phyloP scores from a whole-genome alignment of 2,888 invertebrate genomes.

The Chorisops tibialis region DNA sequence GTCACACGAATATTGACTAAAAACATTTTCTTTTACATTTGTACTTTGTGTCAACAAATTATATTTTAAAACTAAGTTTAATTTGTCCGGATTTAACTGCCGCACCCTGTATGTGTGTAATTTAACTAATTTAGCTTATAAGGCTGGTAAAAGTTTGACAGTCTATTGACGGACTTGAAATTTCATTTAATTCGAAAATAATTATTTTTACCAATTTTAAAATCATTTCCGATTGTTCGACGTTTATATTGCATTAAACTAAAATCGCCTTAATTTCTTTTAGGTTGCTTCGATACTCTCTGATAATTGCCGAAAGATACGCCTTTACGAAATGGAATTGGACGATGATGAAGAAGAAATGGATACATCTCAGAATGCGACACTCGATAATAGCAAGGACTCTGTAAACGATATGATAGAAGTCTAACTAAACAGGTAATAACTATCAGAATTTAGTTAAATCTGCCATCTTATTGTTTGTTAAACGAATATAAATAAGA shows the following conservation, averaged over 20 bases:
- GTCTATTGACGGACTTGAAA: neutral
- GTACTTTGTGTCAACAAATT: no score
- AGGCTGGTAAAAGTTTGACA: neutral
- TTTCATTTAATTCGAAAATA: neutral
- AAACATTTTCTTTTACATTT: no score
- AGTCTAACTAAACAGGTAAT: neutral
- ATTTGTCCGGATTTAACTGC: no score
- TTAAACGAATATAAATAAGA: neutral
- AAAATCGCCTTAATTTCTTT: neutral
- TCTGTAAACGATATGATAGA: constrained; percentile 36
- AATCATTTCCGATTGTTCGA: neutral
- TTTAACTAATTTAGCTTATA: neutral
- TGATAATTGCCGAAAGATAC: constrained; percentile 73
- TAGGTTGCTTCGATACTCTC: constrained; percentile 78
- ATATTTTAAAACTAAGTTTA: neutral
- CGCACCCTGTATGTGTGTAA: neutral
- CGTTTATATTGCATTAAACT: no score
- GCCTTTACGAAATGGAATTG: constrained; percentile 88
- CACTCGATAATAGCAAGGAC: constrained; percentile 49
- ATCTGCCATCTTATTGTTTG: neutral
- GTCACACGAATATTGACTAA: no score
- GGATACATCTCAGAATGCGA: constrained; percentile 52
- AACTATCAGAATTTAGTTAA: neutral
- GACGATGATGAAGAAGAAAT: constrained; percentile 88
- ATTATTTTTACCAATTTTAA: neutral